A percentile compares a stretch with the other conserved stretches of the same genome.
Evolutionary conservation across 2,113 vertebrate genomes (phyloP).

Genomic region (Gymnarchus niloticus): DNA sequence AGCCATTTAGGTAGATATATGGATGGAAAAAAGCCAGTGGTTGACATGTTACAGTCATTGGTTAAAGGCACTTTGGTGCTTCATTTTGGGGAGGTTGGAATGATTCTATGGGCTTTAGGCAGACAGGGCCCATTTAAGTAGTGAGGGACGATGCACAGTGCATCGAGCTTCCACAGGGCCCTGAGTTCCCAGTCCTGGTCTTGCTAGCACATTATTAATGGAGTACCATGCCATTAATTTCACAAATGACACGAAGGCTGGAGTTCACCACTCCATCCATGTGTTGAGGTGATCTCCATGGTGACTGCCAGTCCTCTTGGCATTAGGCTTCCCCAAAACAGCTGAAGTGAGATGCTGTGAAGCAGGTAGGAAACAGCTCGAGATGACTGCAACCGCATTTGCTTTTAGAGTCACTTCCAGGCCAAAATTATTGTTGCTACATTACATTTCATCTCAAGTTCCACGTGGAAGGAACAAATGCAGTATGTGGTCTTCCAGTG

Average conservation of each 20-base stretch:
- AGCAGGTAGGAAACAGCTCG: neutral
- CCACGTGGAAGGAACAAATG: neutral
- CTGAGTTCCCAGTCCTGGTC: no score
- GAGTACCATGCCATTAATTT: slow-evolving; percentile 42
- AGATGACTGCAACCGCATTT: neutral
- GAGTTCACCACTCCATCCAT: slow-evolving; percentile 21
- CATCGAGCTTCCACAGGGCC: no score
- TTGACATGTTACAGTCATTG: neutral
- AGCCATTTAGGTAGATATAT: neutral
- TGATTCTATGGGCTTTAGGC: no score
- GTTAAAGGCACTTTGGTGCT: neutral
- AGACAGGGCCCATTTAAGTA: no score
- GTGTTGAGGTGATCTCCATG: slow-evolving; percentile 22
- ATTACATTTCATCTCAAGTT: neutral
- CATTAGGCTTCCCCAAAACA: no score
- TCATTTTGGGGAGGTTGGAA: no score
- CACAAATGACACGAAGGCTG: slow-evolving; percentile 32
- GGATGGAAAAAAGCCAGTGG: neutral
- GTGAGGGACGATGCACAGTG: no score
- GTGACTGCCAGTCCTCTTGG: neutral
- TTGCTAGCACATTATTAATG: slow-evolving; percentile 42
- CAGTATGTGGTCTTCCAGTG: neutral
- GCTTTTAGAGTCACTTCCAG: no score
- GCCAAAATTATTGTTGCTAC: neutral
- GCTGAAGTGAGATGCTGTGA: neutral